Base-by-base conservation (phyloP, 2,797 vertebrate genomes). In the Mionectes olivaceus region DNA sequence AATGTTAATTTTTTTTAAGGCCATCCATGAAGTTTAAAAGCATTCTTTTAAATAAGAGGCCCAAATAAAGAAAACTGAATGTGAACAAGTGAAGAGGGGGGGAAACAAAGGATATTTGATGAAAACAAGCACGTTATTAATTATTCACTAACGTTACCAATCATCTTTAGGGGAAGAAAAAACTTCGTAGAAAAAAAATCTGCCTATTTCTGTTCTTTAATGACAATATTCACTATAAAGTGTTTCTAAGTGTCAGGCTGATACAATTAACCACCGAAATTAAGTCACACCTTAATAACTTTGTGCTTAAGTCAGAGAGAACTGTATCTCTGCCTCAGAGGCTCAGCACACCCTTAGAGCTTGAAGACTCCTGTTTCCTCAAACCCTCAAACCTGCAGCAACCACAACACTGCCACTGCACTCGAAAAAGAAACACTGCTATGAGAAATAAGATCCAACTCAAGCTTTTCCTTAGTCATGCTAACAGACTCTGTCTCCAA, bases 1-100 rank as follows among this genome's bases (percentile, higher is more conserved):
- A 93, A 90, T 56, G 55, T 55, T 80, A 63, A 33, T 71, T 95
- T 90, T 39, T 46, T 87, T 94, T 81, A 92, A 82, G 61, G 68
- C 73, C 59, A 71, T 69, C 74, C 73, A 93, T 64, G 86, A 86
- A 76, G 35, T 81, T 94, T 80, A 83, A 93, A 80, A 82, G 75
- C 22, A 37, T 90, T 84, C 71, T 77, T 95, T 73, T 35, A 75
- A 63, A 93, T 23, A 87, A 79, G 69, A 85, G 30, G 33, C 27
- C 16, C 37, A 83, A 84, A 55, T 59, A 74, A 91, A 78, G 63
- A 71, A 75, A 74, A 52, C 32, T 14, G 44, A 93, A 65, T 27
- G 43, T 7, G 14, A 67, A 44, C 32, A 56, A 70, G 11, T 32
- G 16, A 70, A 67, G 7, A 11, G 43, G 11, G 16, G 8, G 8